Evolutionary conservation across 2,113 vertebrate species (phyloP), one percentile per base, ranked within the genome.

Genomic region (Mastomys natalensis): DNA sequence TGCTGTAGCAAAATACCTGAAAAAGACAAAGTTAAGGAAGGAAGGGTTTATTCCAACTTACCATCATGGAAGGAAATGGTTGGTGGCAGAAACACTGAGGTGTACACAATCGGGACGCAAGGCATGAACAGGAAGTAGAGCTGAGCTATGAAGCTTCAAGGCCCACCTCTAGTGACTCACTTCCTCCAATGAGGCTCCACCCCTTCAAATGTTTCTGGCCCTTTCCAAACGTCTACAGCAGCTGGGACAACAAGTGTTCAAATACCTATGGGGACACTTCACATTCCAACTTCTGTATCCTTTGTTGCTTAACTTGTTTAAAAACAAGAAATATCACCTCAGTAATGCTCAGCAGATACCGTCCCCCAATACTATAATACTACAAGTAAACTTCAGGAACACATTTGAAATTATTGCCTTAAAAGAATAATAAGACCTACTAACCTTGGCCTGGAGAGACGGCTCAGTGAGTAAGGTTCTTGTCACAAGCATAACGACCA

Each of bases 321-420:
- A 87, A 94, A 82, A 53, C 15, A 86, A 93, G 85, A 87, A 96
- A 78, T 55, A 7, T 6, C 85, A 84, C 21, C 24, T 80, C 40
- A 51, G 45, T 77, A 53, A 91, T 4, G 37, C 34, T 78, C 7
- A 82, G 48, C 43, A 43, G 40, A 40, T 72, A 34, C 26, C 58
- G n/a, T 89, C 22, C 11, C 92, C 60, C 37, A 10, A 43, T 78
- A 0, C 53, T 19, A 94, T 95, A 92, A 94, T 17, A 90, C 58
- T 88, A 48, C 66, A 82, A 88, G 48, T 55, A 95, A 78, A 74
- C 53, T 91, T 13, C 76, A 45, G 45, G 51, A 77, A 17, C 68
- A 55, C 87, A 84, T 58, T 45, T 66, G 43, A 58, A 55, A 93
- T 58, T 73, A 26, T 40, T 87, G 29, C 60, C 91, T 94, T 74